Evolutionary conservation across 2,113 vertebrate genomes (phyloP).

Genomic region (Spheniscus mendiculus): DNA sequence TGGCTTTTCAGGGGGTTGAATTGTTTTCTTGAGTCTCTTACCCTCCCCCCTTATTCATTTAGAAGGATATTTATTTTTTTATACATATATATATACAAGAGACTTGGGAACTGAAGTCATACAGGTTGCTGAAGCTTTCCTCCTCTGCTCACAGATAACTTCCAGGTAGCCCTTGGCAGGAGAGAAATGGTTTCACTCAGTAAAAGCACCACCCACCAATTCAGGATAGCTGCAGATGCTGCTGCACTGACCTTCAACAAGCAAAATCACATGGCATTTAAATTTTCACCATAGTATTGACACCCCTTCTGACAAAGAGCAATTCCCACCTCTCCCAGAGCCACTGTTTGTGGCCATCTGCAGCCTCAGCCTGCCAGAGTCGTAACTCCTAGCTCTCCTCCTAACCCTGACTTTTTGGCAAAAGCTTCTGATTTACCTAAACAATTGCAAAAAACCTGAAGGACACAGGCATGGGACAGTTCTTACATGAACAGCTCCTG

Average conservation of each 20-base stretch:
- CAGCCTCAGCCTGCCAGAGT: not conserved
- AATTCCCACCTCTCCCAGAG: not conserved
- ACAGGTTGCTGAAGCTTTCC: not conserved
- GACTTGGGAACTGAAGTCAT: not conserved
- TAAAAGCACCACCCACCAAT: not conserved
- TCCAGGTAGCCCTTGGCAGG: not conserved
- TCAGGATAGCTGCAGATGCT: not conserved
- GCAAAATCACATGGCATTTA: not conserved
- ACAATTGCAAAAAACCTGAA: not conserved
- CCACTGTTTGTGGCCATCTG: not conserved
- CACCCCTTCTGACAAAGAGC: not conserved
- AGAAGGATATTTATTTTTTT: not conserved
- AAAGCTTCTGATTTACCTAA: not conserved
- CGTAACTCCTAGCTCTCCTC: not conserved
- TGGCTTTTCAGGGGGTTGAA: not conserved
- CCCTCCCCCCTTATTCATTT: not conserved
- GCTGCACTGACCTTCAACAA: not conserved
- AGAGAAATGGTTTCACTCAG: not conserved
- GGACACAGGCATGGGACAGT: not conserved
- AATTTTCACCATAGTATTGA: not conserved
- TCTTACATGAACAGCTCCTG: not conserved
- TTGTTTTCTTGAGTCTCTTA: not conserved
- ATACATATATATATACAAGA: not conserved
- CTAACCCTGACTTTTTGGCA: not conserved
- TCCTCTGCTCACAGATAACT: not conserved